Evolutionary conservation across 2,888 invertebrate species (phyloP).

Genomic region (Cyaniris semiargus): DNA sequence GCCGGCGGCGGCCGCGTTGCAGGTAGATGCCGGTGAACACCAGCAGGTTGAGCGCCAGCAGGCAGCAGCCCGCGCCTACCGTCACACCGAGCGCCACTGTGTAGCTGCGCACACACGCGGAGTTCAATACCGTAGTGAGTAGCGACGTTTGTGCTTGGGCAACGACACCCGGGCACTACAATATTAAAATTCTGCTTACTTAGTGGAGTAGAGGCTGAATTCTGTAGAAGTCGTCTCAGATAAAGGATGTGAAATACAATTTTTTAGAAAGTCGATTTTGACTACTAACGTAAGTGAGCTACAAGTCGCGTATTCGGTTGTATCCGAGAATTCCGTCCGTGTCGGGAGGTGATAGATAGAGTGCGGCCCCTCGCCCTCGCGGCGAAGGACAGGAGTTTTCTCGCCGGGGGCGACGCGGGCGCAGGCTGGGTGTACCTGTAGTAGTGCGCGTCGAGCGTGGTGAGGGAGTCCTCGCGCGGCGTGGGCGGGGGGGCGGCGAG

Average conservation of each 20-base stretch:
- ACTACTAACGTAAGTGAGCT: no score
- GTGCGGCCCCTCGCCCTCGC: neutral
- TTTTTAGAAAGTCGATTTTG: no score
- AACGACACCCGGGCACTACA: no score
- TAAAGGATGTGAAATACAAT: no score
- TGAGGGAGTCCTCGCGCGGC: constrained; percentile 60
- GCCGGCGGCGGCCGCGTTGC: constrained; percentile 82
- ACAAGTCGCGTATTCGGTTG: constrained; percentile 1
- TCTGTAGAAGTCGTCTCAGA: no score
- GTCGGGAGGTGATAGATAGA: no score
- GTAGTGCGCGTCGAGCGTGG: constrained; percentile 64
- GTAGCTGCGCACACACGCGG: constrained; percentile 72
- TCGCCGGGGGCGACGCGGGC: neutral
- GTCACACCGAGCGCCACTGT: constrained; percentile 89
- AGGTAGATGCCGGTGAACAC: constrained; percentile 89
- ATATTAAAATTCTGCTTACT: no score
- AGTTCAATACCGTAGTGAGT: neutral
- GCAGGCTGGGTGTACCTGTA: constrained; percentile 57
- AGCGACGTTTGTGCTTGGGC: no score
- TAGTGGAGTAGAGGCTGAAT: no score
- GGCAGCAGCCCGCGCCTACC: constrained; percentile 86
- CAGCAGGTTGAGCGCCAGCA: constrained; percentile 85
- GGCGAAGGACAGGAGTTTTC: neutral
- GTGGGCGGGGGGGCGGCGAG: constrained; percentile 62
- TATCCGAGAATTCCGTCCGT: neutral